Evolutionary conservation across 23 tunicate species (phyloP).

Genomic region (Clavelina lepadiformis): DNA sequence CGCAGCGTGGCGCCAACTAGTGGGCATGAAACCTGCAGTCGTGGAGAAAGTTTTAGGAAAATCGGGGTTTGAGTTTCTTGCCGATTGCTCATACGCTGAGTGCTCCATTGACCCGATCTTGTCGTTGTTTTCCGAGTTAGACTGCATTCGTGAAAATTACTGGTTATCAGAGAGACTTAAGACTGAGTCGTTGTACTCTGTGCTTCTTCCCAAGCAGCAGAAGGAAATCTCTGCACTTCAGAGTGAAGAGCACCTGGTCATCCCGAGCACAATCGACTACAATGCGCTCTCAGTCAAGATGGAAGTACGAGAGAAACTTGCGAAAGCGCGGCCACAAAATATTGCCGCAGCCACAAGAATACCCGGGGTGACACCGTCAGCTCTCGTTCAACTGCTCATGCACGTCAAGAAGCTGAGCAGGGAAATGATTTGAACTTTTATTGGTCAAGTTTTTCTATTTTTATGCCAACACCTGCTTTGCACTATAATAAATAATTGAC

Average conservation of each 20-base stretch:
- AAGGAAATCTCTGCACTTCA: slow-evolving; percentile 40
- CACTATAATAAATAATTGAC: no score
- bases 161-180: slow-evolving; percentile 48
- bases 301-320: slow-evolving; percentile 84
- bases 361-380: slow-evolving; percentile 89
- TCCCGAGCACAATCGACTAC: slow-evolving; percentile 65
- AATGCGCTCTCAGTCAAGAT: slow-evolving; percentile 32
- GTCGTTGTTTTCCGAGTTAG: background rate
- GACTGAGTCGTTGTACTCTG: slow-evolving; percentile 44
- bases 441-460: no score
- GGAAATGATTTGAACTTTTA: no score
- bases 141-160: slow-evolving; percentile 7
- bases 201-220: slow-evolving; percentile 29
- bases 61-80: slow-evolving; percentile 47
- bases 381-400: slow-evolving; percentile 46
- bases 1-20: slow-evolving; percentile 30
- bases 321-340: slow-evolving; percentile 62
- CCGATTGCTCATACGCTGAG: slow-evolving; percentile 7
- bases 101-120: slow-evolving; percentile 2
- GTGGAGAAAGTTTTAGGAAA: background rate
- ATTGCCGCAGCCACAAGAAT: slow-evolving; percentile 87
- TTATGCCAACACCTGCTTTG: no score
- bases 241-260: slow-evolving; percentile 61
- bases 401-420: slow-evolving; percentile 58
- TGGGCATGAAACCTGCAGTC: background rate